These are phyloP conservation scores for Limulus polyphemus DNA, from an alignment of 2,888 invertebrate species.

Conservation along the genomic window DNA sequence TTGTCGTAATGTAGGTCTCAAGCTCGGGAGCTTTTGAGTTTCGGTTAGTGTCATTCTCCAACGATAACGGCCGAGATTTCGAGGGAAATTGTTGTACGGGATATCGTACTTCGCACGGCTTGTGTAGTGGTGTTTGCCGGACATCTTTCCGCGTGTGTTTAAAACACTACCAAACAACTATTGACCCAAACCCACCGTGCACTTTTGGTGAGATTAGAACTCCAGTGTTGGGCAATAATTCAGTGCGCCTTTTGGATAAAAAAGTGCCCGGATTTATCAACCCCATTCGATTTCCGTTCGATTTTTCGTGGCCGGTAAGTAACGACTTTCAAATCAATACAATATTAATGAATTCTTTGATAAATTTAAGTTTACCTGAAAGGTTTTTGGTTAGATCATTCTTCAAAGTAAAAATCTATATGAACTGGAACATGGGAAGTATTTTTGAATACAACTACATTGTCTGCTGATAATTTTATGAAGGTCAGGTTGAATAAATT, in stretches of 20 bases:
- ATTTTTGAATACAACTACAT: no score
- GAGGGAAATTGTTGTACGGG: slow-evolving; percentile 86
- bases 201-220: slow-evolving; percentile 86
- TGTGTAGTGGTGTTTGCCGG: slow-evolving; percentile 55
- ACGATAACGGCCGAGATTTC: slow-evolving; percentile 77
- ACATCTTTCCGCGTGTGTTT: slow-evolving; percentile 91
- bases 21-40: slow-evolving; percentile 89
- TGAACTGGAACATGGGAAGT: no score
- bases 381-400: no score
- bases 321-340: no score
- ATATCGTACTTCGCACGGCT: slow-evolving; percentile 20
- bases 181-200: slow-evolving; percentile 80
- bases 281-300: slow-evolving; percentile 80
- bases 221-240: slow-evolving; percentile 48
- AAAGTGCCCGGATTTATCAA: slow-evolving; percentile 38
- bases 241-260: no score
- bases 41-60: slow-evolving; percentile 79
- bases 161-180: slow-evolving; percentile 87
- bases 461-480: no score
- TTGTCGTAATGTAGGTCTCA: slow-evolving; percentile 51
- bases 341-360: no score
- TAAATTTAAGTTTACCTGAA: no score
- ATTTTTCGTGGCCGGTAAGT: slow-evolving; percentile 96
- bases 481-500: no score
- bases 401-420: no score